Percentiles rank a stretch among this genome's conserved stretches.
Evolutionary conservation across 2,797 vertebrate genomes (phyloP).

Genomic region (Prionace glauca): DNA sequence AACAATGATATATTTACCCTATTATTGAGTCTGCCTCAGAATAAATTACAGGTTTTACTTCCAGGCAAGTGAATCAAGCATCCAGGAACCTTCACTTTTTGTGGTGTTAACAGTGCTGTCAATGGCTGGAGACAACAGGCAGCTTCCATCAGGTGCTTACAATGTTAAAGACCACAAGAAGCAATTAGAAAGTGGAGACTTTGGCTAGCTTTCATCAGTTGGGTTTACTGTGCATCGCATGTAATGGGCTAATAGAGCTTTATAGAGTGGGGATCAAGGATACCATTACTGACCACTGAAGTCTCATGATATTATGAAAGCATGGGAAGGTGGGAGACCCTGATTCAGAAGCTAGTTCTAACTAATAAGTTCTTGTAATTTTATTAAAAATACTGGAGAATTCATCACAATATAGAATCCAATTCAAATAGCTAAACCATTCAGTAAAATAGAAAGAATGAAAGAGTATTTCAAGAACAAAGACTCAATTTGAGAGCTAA

Average conservation of each 20-base stretch:
- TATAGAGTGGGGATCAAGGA: neutral
- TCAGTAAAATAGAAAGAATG: no score
- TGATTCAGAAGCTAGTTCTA: neutral
- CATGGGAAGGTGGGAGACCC: neutral
- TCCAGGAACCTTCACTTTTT: neutral
- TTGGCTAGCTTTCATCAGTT: neutral
- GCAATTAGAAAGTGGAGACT: neutral
- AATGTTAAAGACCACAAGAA: neutral
- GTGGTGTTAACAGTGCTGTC: neutral
- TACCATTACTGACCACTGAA: neutral
- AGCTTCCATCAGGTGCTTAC: neutral
- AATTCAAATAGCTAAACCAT: neutral
- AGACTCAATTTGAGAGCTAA: no score
- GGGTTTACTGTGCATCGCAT: neutral
- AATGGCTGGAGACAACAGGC: neutral
- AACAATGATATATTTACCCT: neutral
- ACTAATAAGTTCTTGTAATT: neutral
- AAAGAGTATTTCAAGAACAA: no score
- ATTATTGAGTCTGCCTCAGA: neutral
- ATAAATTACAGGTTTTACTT: neutral
- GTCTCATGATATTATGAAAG: neutral
- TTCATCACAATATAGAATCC: neutral
- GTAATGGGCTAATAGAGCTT: neutral
- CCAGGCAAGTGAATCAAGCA: neutral
- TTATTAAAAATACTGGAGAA: neutral